These are phyloP conservation scores for Sebastes cheni DNA, from an alignment of 2,797 vertebrate species.

Conservation along the genomic window DNA sequence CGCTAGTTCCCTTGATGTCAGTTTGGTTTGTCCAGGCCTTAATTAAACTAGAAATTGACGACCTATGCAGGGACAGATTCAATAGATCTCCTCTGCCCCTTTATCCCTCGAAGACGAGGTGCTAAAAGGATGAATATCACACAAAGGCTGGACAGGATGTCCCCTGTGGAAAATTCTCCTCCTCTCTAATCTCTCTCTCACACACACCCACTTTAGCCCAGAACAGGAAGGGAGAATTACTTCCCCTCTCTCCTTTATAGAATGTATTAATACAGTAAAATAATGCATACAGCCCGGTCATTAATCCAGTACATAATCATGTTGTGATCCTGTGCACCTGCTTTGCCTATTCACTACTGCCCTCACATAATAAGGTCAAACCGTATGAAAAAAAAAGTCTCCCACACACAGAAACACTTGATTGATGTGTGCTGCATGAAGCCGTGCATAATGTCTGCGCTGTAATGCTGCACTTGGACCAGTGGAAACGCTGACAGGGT, in stretches of 20 bases:
- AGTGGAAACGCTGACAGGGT: conserved; percentile 34
- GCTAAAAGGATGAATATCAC: conserved; percentile 21
- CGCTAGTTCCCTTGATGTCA: too few species aligned
- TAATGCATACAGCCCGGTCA: conserved; percentile 36
- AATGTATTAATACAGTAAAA: conserved; percentile 34
- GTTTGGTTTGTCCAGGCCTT: too few species aligned
- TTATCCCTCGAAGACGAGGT: neutral
- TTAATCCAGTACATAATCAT: conserved; percentile 43
- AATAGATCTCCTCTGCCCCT: neutral
- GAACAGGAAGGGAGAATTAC: conserved; percentile 24
- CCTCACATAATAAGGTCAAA: conserved; percentile 36
- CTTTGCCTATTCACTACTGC: conserved; percentile 8
- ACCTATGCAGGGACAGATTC: neutral
- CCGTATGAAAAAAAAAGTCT: neutral
- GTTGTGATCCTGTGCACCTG: conserved; percentile 13
- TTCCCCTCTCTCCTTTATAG: conserved; percentile 19
- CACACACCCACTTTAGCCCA: conserved; percentile 21
- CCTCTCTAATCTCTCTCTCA: conserved; percentile 45
- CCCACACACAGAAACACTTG: conserved; percentile 1
- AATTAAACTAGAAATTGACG: neutral
- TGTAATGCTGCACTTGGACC: conserved; percentile 16
- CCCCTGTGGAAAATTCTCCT: conserved; percentile 31
- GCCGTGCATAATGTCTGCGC: conserved; percentile 16
- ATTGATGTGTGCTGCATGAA: conserved; percentile 22
- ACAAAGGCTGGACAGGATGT: conserved; percentile 39